Conservation (phyloP, 2,888 invertebrate genomes). For the Apeira syringaria region DNA sequence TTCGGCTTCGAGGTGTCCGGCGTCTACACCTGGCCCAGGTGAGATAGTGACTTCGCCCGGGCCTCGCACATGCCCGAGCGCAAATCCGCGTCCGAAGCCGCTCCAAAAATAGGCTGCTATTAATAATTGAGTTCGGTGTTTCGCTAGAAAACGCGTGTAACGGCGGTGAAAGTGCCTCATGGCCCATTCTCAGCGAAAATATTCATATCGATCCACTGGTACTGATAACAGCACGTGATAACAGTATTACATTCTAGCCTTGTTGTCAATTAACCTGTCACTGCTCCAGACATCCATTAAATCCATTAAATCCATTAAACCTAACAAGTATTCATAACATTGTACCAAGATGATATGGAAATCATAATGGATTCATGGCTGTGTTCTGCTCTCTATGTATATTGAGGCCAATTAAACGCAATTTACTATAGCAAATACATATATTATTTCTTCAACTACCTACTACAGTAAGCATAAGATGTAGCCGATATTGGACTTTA, state of each 20-base stretch:
- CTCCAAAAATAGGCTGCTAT: conserved; percentile 84
- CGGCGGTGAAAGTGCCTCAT: conserved; percentile 87
- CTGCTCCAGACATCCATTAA: conserved; percentile 51
- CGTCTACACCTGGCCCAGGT: conserved; percentile 99
- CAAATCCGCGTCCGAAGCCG: conserved; percentile 79
- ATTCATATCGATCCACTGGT: conserved; percentile 74
- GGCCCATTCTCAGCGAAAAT: conserved; percentile 71
- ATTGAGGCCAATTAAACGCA: conserved; percentile 22
- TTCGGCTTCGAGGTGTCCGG: conserved; percentile 99
- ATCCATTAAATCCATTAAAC: conserved; percentile 50
- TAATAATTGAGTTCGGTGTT: conserved; percentile 84
- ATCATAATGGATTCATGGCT: conserved; percentile 28
- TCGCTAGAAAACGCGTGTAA: conserved; percentile 84
- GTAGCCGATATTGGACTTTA: too few relatives aligned
- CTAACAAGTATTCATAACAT: conserved; percentile 42
- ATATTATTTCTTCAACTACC: too few relatives aligned
- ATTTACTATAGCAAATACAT: conserved; percentile 4
- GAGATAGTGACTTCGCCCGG: conserved; percentile 84
- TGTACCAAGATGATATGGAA: conserved; percentile 33
- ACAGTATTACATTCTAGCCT: conserved; percentile 49
- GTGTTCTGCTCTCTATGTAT: conserved; percentile 9
- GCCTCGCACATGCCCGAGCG: conserved; percentile 82
- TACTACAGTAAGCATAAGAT: too few relatives aligned
- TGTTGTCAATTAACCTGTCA: conserved; percentile 53
- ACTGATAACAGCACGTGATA: conserved; percentile 70